Conservation (phyloP, 2,113 vertebrate species). For the Xenopus laevis region DNA sequence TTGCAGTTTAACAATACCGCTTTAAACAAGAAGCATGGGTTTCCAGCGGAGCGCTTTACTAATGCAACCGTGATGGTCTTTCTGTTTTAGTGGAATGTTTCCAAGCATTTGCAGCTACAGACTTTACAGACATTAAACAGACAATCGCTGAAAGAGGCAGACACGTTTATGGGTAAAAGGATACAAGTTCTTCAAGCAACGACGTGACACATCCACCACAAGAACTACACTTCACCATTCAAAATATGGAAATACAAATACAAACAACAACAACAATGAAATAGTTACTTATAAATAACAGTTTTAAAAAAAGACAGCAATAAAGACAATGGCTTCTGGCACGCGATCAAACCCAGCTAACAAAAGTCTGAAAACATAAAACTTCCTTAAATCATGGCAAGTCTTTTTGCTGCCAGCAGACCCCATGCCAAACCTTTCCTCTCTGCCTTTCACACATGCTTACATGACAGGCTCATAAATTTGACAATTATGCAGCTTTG, state of each 20-base stretch:
- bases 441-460: constrained; percentile 33
- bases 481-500: constrained; percentile 9
- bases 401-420: constrained; percentile 29
- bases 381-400: constrained; percentile 37
- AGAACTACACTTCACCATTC: background rate
- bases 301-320: constrained; percentile 22
- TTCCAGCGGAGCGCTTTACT: background rate
- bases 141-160: background rate
- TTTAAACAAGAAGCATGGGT: background rate
- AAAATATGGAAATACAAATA: constrained; percentile 9
- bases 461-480: constrained; percentile 29
- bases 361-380: constrained; percentile 36
- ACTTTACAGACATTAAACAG: constrained; percentile 4
- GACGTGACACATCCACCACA: constrained; percentile 18
- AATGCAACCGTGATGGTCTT: background rate
- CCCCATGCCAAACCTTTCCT: constrained; percentile 21
- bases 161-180: constrained; percentile 19
- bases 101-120: background rate
- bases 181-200: constrained; percentile 19
- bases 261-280: constrained; percentile 28
- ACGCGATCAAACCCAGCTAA: constrained; percentile 36
- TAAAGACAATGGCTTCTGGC: constrained; percentile 37
- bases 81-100: background rate
- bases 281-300: constrained; percentile 18
- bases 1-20: background rate